phyloP scores from a whole-genome alignment of 2,797 vertebrate genomes.

The Pseudochirops cupreus region DNA sequence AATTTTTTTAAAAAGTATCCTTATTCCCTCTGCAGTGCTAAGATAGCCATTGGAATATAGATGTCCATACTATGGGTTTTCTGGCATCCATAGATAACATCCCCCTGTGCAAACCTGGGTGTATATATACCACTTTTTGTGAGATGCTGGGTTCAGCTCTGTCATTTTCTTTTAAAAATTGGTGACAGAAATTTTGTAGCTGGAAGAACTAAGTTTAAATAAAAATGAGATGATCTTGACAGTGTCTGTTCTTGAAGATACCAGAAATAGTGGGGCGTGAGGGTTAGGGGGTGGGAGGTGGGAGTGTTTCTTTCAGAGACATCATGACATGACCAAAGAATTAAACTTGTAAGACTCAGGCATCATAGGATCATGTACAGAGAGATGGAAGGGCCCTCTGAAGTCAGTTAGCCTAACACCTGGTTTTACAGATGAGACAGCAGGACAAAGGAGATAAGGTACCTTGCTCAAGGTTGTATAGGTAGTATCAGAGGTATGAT shows the following conservation, averaged over 20 bases:
- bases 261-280: neutral
- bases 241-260: neutral
- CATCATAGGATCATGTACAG: neutral
- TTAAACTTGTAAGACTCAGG: neutral
- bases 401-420: neutral
- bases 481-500: no score
- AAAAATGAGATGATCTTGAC: neutral
- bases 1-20: slow-evolving; percentile 64
- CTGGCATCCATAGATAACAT: slow-evolving; percentile 15
- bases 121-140: neutral
- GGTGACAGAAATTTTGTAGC: slow-evolving; percentile 32
- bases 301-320: neutral
- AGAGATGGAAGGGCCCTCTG: neutral
- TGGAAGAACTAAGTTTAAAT: neutral
- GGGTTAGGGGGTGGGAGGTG: no score
- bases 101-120: neutral
- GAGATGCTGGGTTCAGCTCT: slow-evolving; percentile 12
- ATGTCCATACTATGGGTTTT: slow-evolving; percentile 34
- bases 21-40: slow-evolving; percentile 10
- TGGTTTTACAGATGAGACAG: neutral
- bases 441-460: neutral
- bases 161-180: slow-evolving; percentile 24
- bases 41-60: slow-evolving; percentile 38
- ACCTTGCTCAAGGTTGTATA: neutral
- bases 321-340: neutral